Base-by-base conservation (phyloP, 2,888 invertebrate species). In the Andrena bucephala region DNA sequence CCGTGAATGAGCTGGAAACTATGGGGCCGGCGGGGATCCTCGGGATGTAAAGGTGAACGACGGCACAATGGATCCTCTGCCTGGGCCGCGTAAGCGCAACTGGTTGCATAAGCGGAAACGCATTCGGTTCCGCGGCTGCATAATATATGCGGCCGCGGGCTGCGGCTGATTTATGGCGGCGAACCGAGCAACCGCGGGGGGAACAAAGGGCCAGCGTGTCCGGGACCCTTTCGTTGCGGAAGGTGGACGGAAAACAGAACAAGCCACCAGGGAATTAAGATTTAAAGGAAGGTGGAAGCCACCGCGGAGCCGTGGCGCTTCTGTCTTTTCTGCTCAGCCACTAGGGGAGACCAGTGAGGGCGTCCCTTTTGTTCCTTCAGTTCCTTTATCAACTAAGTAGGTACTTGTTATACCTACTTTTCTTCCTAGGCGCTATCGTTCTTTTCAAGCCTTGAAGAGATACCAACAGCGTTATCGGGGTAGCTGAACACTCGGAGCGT, bases 51-150 rank as follows among this genome's bases (percentile, higher is more conserved):
- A 87, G 86, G 83, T 63, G 81, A 86, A 63, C 67, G 85, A 81
- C 78, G 70, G 76, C 80, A 89, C 89, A 89, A 87, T 87, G 83
- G 87, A 52, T 67, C 50, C 59, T 70, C 69, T 70, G 33, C 52
- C 67, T 13, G 7, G 48, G 60, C 42, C 78, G 77, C 77, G 85
- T 84, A 87, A 85, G 86, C 81, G 83, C 81, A 83, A 78, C 81
- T 82, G 83, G 85, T 89, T 89, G 88, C 88, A 87, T 84, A 90
- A 90, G 87, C 89, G 89, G 89, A 90, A 90, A 88, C 84, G 83
- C 77, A 71, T 81, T 85, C 72, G 85, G 73, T 66, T 74, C 54
- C 54, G 72, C 69, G 52, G 73, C 67, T 67, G 80, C 66, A 69
- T 81, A 86, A 77, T 76, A 77, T 89, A 87, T 87, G 83, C 85